Evolutionary conservation across 2,113 vertebrate species (phyloP).

Genomic region (Nesoenas mayeri): DNA sequence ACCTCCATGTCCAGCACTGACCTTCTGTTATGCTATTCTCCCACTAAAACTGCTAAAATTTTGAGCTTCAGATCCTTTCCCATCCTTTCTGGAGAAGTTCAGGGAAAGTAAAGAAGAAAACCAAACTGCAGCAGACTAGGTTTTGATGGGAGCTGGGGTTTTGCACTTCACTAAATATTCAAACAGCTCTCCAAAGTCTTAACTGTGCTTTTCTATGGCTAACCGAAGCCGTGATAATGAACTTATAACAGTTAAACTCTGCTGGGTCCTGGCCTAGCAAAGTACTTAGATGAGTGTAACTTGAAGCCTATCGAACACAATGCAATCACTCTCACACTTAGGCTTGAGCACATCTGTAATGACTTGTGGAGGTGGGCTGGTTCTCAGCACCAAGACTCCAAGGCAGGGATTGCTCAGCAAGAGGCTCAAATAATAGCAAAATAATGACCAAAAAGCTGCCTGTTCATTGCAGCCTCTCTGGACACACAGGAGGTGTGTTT

Average conservation of each 20-base stretch:
- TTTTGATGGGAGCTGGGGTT: not conserved
- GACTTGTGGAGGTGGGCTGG: not conserved
- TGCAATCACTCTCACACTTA: accelerated
- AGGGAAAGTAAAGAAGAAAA: not conserved
- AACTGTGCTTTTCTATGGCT: not conserved
- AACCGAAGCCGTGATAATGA: not conserved
- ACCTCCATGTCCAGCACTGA: not conserved
- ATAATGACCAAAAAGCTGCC: not conserved
- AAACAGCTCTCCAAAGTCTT: not conserved
- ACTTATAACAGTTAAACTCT: not conserved
- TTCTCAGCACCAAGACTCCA: not conserved
- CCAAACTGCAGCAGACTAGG: accelerated
- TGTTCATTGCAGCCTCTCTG: not conserved
- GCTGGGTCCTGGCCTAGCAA: not conserved
- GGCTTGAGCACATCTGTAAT: not conserved
- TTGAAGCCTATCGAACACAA: not conserved
- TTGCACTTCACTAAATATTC: not conserved
- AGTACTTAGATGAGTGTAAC: not conserved
- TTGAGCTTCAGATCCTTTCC: not conserved
- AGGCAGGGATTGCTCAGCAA: not conserved
- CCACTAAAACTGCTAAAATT: not conserved
- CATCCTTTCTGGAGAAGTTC: not conserved
- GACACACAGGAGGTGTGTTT: not conserved
- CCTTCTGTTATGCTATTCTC: not conserved
- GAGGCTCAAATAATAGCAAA: not conserved